Conservation (phyloP, 92 coral and sea anemone species). For the Pocillopora meandrina region DNA sequence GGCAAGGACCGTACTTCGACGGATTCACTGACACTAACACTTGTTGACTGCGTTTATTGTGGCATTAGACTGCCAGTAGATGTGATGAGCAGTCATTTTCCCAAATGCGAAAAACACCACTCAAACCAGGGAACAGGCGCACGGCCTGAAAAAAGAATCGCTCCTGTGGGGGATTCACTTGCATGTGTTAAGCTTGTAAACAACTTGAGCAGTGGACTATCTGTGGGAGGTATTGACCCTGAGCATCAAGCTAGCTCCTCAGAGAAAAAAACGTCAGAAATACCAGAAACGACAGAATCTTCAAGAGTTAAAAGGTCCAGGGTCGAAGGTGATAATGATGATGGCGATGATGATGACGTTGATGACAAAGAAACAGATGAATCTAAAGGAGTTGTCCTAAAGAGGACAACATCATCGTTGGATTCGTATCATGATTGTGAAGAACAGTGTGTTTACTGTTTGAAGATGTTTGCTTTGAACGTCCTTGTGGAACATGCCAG, state of each 20-base stretch:
- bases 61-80: constrained; percentile 26
- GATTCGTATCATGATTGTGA: constrained; percentile 49
- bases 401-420: constrained; percentile 36
- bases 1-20: neutral
- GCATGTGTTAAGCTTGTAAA: neutral
- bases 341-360: neutral
- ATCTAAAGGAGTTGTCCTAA: neutral
- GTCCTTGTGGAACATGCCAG: constrained; percentile 51
- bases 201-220: constrained; percentile 8
- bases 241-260: neutral
- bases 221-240: neutral
- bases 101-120: constrained; percentile 5
- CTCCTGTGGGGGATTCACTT: neutral
- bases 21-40: neutral
- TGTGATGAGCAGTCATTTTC: constrained; percentile 24
- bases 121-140: neutral
- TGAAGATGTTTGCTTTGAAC: constrained; percentile 51
- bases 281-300: neutral
- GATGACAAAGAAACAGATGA: neutral
- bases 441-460: constrained; percentile 56
- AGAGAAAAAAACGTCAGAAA: neutral
- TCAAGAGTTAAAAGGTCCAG: neutral
- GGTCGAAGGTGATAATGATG: neutral
- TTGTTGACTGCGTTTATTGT: constrained; percentile 28
- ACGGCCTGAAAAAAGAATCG: neutral